Evolutionary conservation across 2,888 invertebrate species (phyloP).

Genomic region (Ganaspis brasiliensis): DNA sequence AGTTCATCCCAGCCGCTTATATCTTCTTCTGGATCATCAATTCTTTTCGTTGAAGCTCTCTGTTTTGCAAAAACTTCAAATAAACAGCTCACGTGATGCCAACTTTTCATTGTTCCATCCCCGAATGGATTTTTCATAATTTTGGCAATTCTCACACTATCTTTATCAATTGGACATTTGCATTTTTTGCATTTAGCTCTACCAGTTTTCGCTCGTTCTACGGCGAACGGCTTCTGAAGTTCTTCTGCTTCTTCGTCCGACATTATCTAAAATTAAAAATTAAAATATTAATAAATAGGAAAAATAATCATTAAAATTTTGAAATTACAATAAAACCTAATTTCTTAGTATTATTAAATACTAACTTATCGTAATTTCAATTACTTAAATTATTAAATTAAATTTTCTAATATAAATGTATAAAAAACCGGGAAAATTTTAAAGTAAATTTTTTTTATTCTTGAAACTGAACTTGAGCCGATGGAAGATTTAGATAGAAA

Average conservation of each 20-base stretch:
- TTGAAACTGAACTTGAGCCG: not conserved
- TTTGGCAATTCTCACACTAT: conserved; percentile 89
- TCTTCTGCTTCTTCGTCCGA: conserved; percentile 74
- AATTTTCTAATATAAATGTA: too few species aligned
- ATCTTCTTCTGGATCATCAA: conserved; percentile 88
- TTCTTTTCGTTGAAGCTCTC: conserved; percentile 90
- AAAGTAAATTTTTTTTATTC: too few species aligned
- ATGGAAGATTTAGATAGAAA: not conserved
- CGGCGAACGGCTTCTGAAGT: conserved; percentile 85
- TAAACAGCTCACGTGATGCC: conserved; percentile 91
- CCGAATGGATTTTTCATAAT: conserved; percentile 89
- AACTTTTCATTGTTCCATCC: conserved; percentile 90
- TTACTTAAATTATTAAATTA: too few species aligned
- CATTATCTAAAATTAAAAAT: conserved; percentile 66
- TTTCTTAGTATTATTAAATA: too few species aligned
- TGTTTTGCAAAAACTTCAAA: conserved; percentile 91
- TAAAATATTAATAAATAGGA: not conserved
- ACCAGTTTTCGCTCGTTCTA: conserved; percentile 91
- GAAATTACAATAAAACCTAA: too few species aligned
- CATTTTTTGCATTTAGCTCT: conserved; percentile 93
- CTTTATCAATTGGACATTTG: conserved; percentile 89
- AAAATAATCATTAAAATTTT: not conserved
- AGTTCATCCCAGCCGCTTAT: conserved; percentile 89
- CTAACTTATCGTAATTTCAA: too few species aligned
- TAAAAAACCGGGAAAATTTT: too few species aligned